Base-by-base conservation (phyloP, 1,140 invertebrate species). In the Kradibia gibbosae region DNA sequence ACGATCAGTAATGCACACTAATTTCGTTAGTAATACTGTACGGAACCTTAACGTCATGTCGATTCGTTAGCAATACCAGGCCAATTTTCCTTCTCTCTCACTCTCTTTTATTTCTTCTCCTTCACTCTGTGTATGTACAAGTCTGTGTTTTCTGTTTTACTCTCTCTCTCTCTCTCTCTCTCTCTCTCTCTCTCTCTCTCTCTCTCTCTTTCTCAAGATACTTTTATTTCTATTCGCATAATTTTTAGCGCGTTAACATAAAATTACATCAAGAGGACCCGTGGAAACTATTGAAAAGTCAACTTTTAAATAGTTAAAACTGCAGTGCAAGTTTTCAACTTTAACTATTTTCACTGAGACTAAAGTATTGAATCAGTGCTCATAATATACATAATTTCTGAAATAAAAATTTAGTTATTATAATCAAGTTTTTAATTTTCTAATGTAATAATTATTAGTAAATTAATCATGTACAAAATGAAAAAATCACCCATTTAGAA, bases 1-100 rank as follows among this genome's bases (percentile, higher is more conserved):
- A 82, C 84, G 85, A 86, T 87, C 85, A 82, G 86, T 87, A 87
- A 88, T 87, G 85, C 83, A 86, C 84, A 82, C 86, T 88, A 87
- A 88, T 88, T 88, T 87, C 86, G 86, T 84, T 85, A 84, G 85
- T 77, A 83, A 83, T 83, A 80, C 82, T 72, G 73, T 65, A 48
- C 81, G 70, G 82, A 82, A 79, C 82, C 84, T 83, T 81, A 82
- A 72, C 83, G 84, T 85, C 85, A 83, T 85, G 83, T 86, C 85
- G 84, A 87, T 87, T 87, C 86, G 86, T 87, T 87, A 87, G 86
- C 81, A 83, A 81, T 78, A 72, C 82, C 81, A 83, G 83, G 80
- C 5, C 15, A 28, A 48, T 82, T 83, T 84, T 80, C 45, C 28
- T 53, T 31, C 57, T 53, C 34, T 50, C 28, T 55, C 45, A 42